These are phyloP conservation scores for Melanostoma mellinum DNA, from an alignment of 2,888 invertebrate genomes.

Conservation along the genomic window DNA sequence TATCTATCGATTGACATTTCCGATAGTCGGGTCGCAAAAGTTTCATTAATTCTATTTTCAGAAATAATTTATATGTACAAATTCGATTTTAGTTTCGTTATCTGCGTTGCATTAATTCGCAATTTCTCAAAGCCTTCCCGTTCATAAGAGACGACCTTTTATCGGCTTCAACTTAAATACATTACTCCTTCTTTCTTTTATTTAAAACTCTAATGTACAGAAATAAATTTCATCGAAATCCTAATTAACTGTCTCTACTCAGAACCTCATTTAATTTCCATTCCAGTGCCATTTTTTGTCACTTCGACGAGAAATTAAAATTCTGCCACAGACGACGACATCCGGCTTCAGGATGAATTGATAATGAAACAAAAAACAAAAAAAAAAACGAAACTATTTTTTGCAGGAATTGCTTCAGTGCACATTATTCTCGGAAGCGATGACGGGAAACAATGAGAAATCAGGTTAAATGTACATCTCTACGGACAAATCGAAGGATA, in stretches of 20 bases:
- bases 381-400: not conserved
- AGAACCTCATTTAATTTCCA: slow-evolving; percentile 9
- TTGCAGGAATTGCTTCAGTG: slow-evolving; percentile 31
- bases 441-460: slow-evolving; percentile 62
- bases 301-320: slow-evolving; percentile 31
- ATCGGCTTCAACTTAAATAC: not conserved
- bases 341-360: slow-evolving; percentile 32
- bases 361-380: slow-evolving; percentile 32
- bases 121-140: too few relatives aligned
- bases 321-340: slow-evolving; percentile 31
- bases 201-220: not conserved
- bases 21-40: too few relatives aligned
- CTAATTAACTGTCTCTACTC: slow-evolving; percentile 30
- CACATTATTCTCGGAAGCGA: slow-evolving; percentile 49
- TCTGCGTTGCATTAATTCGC: too few relatives aligned
- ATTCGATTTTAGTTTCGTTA: too few relatives aligned
- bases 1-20: too few relatives aligned
- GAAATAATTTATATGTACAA: too few relatives aligned
- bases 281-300: not conserved
- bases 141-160: not conserved
- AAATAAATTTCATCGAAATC: not conserved
- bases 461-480: slow-evolving; percentile 66
- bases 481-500: slow-evolving; percentile 61
- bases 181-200: not conserved
- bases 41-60: too few relatives aligned